Conservation (phyloP, 2,888 invertebrate species). For the Vanessa cardui region DNA sequence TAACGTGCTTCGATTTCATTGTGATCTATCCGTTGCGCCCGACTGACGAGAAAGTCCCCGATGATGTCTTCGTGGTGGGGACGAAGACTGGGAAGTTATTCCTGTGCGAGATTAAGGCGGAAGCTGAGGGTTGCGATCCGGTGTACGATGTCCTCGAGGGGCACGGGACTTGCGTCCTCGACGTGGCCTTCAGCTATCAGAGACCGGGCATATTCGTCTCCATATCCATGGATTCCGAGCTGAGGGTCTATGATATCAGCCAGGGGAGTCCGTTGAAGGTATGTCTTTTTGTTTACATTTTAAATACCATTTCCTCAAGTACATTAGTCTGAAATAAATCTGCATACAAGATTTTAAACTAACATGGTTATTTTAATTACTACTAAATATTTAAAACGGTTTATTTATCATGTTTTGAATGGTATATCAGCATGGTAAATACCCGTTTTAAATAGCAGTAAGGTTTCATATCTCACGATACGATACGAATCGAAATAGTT, state of each 20-base stretch:
- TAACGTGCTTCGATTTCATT: conserved; percentile 70
- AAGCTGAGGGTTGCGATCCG: conserved; percentile 56
- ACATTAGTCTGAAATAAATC: too few relatives aligned
- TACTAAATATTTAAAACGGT: too few relatives aligned
- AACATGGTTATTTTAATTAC: too few relatives aligned
- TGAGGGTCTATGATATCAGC: conserved; percentile 64
- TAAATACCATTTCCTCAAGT: too few relatives aligned
- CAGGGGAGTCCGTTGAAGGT: conserved; percentile 67
- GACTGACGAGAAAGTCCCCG: conserved; percentile 54
- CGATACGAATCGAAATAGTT: too few relatives aligned
- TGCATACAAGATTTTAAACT: too few relatives aligned
- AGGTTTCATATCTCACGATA: too few relatives aligned
- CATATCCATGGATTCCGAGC: conserved; percentile 67
- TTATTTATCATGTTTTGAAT: too few relatives aligned
- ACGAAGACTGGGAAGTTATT: conserved; percentile 59
- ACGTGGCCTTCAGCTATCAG: conserved; percentile 61
- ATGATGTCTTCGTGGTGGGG: conserved; percentile 68
- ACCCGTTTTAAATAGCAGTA: too few relatives aligned
- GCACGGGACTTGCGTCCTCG: conserved; percentile 60
- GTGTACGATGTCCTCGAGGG: conserved; percentile 59
- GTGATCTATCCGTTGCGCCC: conserved; percentile 58
- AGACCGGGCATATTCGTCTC: conserved; percentile 64
- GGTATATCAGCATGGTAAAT: too few relatives aligned
- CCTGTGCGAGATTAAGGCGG: conserved; percentile 57
- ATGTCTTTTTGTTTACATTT: conserved; percentile 19